These are phyloP conservation scores for Albula goreensis DNA, from an alignment of 2,113 vertebrate genomes.

Conservation along the genomic window DNA sequence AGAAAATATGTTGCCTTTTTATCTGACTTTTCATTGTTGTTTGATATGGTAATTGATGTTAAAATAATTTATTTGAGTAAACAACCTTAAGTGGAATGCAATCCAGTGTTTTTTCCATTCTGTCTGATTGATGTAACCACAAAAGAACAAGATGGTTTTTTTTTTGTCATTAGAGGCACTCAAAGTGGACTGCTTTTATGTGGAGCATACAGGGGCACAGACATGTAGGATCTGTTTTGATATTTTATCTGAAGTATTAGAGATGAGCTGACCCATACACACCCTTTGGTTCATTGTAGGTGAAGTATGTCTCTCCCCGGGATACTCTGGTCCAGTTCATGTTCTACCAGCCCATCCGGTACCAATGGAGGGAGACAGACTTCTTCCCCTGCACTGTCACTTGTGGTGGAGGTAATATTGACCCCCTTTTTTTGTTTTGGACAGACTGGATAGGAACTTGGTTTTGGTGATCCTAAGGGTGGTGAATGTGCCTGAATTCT, in stretches of 20 bases:
- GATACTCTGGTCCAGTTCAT: slow-evolving; percentile 87
- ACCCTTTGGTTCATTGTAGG: slow-evolving; percentile 63
- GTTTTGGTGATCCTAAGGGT: neutral
- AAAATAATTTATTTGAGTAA: slow-evolving; percentile 22
- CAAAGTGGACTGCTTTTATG: neutral
- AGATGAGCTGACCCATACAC: neutral
- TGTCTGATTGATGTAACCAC: slow-evolving; percentile 8
- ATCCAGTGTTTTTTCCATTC: slow-evolving; percentile 20
- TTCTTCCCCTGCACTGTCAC: slow-evolving; percentile 84
- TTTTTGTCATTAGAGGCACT: slow-evolving; percentile 12
- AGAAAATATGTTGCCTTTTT: slow-evolving; percentile 20
- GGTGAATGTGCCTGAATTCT: neutral
- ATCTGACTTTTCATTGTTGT: slow-evolving; percentile 23
- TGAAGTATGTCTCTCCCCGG: slow-evolving; percentile 76
- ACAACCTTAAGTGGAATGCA: slow-evolving; percentile 4
- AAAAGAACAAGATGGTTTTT: slow-evolving; percentile 20
- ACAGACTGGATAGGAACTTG: neutral
- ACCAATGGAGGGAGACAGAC: slow-evolving; percentile 82
- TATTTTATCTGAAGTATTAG: neutral
- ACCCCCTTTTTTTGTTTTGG: neutral
- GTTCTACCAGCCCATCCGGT: slow-evolving; percentile 83
- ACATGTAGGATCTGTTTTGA: neutral
- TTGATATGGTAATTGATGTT: slow-evolving; percentile 23
- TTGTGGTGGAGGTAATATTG: slow-evolving; percentile 85
- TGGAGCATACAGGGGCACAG: neutral